phyloP scores from a whole-genome alignment of 2,888 invertebrate species.

The Pseudococcus jackbeardsleyi region DNA sequence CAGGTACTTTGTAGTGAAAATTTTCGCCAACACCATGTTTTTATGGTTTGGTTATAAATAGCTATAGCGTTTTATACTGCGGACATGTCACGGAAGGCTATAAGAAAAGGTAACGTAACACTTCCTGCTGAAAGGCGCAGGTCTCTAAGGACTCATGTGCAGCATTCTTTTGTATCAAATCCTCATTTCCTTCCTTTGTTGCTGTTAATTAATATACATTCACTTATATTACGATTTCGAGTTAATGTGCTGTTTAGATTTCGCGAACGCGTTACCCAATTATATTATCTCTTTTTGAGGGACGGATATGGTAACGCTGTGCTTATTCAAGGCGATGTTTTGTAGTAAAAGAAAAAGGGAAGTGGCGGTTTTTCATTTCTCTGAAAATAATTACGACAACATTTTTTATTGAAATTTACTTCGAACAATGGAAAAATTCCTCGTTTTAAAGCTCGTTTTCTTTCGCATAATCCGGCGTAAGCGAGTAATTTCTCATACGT shows the following conservation, averaged over 20 bases:
- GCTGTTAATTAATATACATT: constrained; percentile 29
- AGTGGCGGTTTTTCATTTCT: constrained; percentile 29
- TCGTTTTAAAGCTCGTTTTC: constrained; percentile 41
- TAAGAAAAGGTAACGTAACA: constrained; percentile 43
- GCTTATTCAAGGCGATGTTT: constrained; percentile 31
- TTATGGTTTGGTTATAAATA: constrained; percentile 33
- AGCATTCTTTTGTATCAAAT: constrained; percentile 34
- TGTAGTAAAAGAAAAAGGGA: constrained; percentile 28
- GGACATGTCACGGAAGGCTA: constrained; percentile 34
- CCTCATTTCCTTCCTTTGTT: constrained; percentile 44
- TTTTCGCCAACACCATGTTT: constrained; percentile 19
- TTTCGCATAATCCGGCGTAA: neutral
- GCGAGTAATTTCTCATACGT: neutral
- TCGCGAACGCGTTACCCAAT: constrained; percentile 31
- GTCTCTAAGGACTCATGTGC: constrained; percentile 30
- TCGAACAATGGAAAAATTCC: constrained; percentile 18
- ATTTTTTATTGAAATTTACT: constrained; percentile 34
- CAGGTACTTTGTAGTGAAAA: neutral
- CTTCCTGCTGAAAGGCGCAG: constrained; percentile 38
- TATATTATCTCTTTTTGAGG: constrained; percentile 32
- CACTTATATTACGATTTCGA: constrained; percentile 40
- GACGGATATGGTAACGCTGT: constrained; percentile 33
- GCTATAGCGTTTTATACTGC: neutral
- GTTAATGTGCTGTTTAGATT: constrained; percentile 28
- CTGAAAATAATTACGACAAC: constrained; percentile 20